Percentiles rank a stretch among this genome's conserved stretches.
phyloP scores from a whole-genome alignment of 2,797 vertebrate genomes.

The Fistularia commersonii region DNA sequence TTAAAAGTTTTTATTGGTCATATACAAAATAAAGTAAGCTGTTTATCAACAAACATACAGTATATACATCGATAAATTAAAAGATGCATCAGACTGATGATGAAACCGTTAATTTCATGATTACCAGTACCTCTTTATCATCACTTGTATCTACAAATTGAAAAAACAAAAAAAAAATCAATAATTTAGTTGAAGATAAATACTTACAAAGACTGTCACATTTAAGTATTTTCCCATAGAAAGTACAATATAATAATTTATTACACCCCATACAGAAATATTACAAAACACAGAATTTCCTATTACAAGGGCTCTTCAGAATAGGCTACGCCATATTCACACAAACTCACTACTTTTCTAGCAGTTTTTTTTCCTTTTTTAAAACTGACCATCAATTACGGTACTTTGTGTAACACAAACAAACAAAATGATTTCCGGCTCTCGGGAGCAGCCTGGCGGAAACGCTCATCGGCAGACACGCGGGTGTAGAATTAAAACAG shows the following conservation, averaged over 20 bases:
- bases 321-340: slow-evolving; percentile 62
- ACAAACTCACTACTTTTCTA: slow-evolving; percentile 47
- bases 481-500: too few species aligned
- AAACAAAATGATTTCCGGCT: slow-evolving; percentile 24
- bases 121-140: slow-evolving; percentile 78
- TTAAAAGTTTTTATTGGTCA: slow-evolving; percentile 98
- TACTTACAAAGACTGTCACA: slow-evolving; percentile 84
- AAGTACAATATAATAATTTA: slow-evolving; percentile 80
- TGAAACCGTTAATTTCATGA: slow-evolving; percentile 75
- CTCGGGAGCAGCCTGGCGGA: slow-evolving; percentile 33
- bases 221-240: slow-evolving; percentile 75
- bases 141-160: slow-evolving; percentile 81
- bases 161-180: slow-evolving; percentile 75
- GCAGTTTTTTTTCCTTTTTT: slow-evolving; percentile 64
- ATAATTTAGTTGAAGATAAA: slow-evolving; percentile 96
- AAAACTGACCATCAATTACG: slow-evolving; percentile 50
- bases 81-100: slow-evolving; percentile 75
- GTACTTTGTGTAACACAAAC: slow-evolving; percentile 47
- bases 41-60: slow-evolving; percentile 97
- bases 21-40: slow-evolving; percentile 99
- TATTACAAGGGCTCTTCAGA: slow-evolving; percentile 61
- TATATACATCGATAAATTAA: slow-evolving; percentile 97
- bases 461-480: slow-evolving; percentile 26
- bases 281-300: slow-evolving; percentile 74
- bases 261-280: slow-evolving; percentile 82